Evolutionary conservation across 2,888 invertebrate species (phyloP), one percentile per base, ranked within the genome.

Genomic region (Lottia scabra): DNA sequence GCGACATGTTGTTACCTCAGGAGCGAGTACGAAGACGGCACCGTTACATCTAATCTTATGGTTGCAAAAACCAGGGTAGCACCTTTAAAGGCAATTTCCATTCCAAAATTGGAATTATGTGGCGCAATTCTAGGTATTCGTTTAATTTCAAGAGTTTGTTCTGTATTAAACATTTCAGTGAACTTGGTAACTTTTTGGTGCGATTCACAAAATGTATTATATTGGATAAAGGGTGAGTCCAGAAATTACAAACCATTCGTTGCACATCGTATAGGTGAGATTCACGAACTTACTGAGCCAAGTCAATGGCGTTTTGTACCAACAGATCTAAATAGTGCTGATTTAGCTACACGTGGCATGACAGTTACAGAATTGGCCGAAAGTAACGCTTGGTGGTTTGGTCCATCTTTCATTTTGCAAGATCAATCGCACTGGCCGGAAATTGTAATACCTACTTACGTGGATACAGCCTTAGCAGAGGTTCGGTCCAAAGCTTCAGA

Each of bases 191-290:
- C 63, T 30, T 74, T 66, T 45, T 76, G 68, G 76, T 67, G 71
- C 12, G 74, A 69, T 66, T 69, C 63, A 38, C 65, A 71, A 71
- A 71, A 74, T 26, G 74, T 74, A 5, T 62, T 70, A 19, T 66
- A 16, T 23, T 73, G 73, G 73, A 73, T 71, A 19, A 30, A 65
- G 2, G 63, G 46, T 4, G 16, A 45, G 44, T 48, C 69, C 16
- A 3, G 72, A 45, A 23, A 19, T 30, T 75, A 69, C 16, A 75
- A 72, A 38, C 67, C 56, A 15, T 74, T 74, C 44, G 72, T 74
- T 38, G 71, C 56, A 1, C 67, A 71, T 48, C 69, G 71, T 43
- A 43, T 71, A 15, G 73, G 73, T 8, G 70, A 65, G 48, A 73
- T 73, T 30, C 71, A 74, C 15, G 38, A 38, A 19, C 12, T n/a